These are phyloP conservation scores for Phoxinus dragarum DNA, from an alignment of 2,797 vertebrate species.

Conservation along the genomic window DNA sequence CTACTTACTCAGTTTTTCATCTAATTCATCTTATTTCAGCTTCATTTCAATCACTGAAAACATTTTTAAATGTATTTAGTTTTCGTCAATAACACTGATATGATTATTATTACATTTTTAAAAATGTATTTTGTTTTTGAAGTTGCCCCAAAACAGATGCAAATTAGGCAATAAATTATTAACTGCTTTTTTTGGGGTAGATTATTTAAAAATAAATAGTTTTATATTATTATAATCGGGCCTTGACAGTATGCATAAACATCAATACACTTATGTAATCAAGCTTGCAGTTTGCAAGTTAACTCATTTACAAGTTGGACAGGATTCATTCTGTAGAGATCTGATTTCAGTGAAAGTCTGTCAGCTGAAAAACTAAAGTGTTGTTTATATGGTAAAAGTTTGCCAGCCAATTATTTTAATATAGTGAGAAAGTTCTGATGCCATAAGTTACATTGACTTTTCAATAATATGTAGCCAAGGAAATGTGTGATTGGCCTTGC, in stretches of 20 bases:
- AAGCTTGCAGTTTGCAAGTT: background rate
- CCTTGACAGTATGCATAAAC: background rate
- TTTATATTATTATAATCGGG: too few relatives aligned
- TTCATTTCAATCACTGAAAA: background rate
- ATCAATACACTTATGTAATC: background rate
- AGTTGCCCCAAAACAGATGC: background rate
- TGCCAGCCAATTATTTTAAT: background rate
- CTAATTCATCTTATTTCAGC: background rate
- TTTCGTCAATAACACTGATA: background rate
- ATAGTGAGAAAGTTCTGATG: background rate
- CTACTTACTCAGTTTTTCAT: too few relatives aligned
- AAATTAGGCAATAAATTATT: background rate
- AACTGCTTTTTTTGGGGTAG: background rate
- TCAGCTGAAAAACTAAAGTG: background rate
- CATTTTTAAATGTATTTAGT: background rate
- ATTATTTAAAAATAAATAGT: too few relatives aligned
- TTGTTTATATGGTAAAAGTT: background rate
- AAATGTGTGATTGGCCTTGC: conserved; percentile 22
- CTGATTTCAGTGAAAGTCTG: background rate
- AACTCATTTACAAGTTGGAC: background rate
- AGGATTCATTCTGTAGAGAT: background rate
- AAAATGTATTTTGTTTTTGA: background rate
- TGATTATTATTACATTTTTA: background rate
- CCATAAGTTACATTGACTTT: conserved; percentile 21
- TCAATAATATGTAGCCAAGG: conserved; percentile 32